Percentiles rank a stretch among this genome's conserved stretches.
Conservation (phyloP, 2,113 vertebrate species). For the Seriola quinqueradiata region DNA sequence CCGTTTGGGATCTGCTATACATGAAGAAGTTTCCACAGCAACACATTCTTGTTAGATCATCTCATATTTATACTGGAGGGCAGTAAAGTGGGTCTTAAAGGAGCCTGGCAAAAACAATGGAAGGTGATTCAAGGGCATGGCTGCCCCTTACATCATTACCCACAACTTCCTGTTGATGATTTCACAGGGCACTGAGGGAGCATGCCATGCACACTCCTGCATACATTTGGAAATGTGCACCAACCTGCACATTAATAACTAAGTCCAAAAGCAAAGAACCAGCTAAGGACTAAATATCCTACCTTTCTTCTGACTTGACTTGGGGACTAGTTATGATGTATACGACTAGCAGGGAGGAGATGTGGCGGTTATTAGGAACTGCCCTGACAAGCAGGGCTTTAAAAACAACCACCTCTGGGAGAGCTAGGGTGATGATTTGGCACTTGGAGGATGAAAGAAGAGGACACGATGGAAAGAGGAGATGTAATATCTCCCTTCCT, state of each 20-base stretch:
- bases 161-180: slow-evolving; percentile 58
- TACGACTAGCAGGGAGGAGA: not conserved
- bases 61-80: slow-evolving; percentile 73
- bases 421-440: slow-evolving; percentile 45
- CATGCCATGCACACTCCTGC: not conserved
- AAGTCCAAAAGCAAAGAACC: slow-evolving; percentile 10
- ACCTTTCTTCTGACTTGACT: not conserved
- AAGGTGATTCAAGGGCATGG: slow-evolving; percentile 41
- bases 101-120: slow-evolving; percentile 46
- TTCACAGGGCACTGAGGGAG: slow-evolving; percentile 26
- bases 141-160: slow-evolving; percentile 46
- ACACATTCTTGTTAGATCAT: slow-evolving; percentile 73
- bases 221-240: slow-evolving; percentile 9
- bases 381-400: slow-evolving; percentile 39
- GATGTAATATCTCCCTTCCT: slow-evolving; percentile 34
- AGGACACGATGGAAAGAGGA: slow-evolving; percentile 52
- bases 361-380: slow-evolving; percentile 5
- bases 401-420: slow-evolving; percentile 34
- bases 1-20: slow-evolving; percentile 69
- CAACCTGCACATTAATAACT: slow-evolving; percentile 1
- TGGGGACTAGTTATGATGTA: slow-evolving; percentile 23
- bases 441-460: slow-evolving; percentile 21
- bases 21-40: slow-evolving; percentile 77
- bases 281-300: slow-evolving; percentile 26
- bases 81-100: slow-evolving; percentile 59